phyloP scores from a whole-genome alignment of 2,113 vertebrate genomes.

The Gnathonemus longibarbis region DNA sequence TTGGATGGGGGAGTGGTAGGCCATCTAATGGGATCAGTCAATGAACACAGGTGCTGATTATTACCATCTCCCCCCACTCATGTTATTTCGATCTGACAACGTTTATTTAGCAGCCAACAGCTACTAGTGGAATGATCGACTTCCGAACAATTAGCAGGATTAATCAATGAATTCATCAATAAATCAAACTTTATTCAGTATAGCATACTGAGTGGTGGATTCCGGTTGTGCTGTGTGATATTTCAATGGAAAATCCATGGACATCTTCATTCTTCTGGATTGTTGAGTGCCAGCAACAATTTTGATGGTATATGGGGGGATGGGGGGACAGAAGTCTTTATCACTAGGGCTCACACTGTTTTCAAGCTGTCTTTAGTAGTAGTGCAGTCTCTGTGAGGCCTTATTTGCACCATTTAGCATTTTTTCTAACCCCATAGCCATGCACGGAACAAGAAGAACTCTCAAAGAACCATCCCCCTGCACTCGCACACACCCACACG shows the following conservation, averaged over 20 bases:
- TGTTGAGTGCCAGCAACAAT: not conserved
- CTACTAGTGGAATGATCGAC: not conserved
- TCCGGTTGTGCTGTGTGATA: not conserved
- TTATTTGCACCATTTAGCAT: not conserved
- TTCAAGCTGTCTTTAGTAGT: not conserved
- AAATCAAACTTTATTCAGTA: not conserved
- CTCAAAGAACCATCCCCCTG: not conserved
- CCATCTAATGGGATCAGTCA: not conserved
- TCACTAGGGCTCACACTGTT: not conserved
- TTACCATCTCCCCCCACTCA: not conserved
- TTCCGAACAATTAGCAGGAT: not conserved
- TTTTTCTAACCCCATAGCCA: not conserved
- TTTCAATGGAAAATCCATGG: not conserved
- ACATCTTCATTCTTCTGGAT: not conserved
- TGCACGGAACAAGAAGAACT: not conserved
- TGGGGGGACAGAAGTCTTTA: not conserved
- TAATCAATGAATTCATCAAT: not conserved
- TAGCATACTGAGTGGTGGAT: not conserved
- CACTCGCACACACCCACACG: not conserved
- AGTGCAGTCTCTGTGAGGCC: not conserved
- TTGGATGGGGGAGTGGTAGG: not conserved
- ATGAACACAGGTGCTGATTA: not conserved
- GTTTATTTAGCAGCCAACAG: not conserved
- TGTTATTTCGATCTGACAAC: not conserved
- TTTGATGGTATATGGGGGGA: not conserved